Evolutionary conservation across 1,140 invertebrate genomes (phyloP).

Genomic region (Andrena cerasifolii): DNA sequence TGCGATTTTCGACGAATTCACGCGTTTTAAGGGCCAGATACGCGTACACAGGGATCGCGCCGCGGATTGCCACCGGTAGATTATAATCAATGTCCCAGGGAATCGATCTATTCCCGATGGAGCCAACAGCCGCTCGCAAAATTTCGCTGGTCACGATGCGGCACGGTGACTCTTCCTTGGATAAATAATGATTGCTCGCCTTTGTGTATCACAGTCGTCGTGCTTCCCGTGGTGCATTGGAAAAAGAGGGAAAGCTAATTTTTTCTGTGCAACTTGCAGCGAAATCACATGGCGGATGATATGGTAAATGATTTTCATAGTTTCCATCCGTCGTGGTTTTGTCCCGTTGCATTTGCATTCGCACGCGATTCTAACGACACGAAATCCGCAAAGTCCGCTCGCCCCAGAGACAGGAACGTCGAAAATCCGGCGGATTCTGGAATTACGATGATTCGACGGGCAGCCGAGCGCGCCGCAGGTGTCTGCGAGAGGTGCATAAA

Average conservation of each 20-base stretch:
- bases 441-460: slow-evolving; percentile 53
- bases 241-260: too few species aligned
- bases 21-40: slow-evolving; percentile 57
- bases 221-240: background rate
- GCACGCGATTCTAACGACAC: slow-evolving; percentile 6
- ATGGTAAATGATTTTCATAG: too few species aligned
- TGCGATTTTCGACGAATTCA: slow-evolving; percentile 73
- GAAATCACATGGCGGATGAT: too few species aligned
- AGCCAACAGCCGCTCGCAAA: background rate
- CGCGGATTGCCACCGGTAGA: background rate
- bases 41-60: slow-evolving; percentile 21
- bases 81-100: slow-evolving; percentile 10
- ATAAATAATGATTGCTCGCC: background rate
- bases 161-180: background rate
- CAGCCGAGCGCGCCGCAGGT: slow-evolving; percentile 31
- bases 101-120: slow-evolving; percentile 14
- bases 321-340: slow-evolving; percentile 6
- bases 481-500: slow-evolving; percentile 48
- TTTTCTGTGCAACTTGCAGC: too few species aligned
- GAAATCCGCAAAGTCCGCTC: slow-evolving; percentile 7
- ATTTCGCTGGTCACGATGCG: background rate
- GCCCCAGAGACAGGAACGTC: slow-evolving; percentile 4
- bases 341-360: slow-evolving; percentile 35
- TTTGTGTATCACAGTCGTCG: background rate
- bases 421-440: slow-evolving; percentile 45